These are phyloP conservation scores for Burhinus oedicnemus DNA, from an alignment of 2,113 vertebrate species.

Conservation along the genomic window DNA sequence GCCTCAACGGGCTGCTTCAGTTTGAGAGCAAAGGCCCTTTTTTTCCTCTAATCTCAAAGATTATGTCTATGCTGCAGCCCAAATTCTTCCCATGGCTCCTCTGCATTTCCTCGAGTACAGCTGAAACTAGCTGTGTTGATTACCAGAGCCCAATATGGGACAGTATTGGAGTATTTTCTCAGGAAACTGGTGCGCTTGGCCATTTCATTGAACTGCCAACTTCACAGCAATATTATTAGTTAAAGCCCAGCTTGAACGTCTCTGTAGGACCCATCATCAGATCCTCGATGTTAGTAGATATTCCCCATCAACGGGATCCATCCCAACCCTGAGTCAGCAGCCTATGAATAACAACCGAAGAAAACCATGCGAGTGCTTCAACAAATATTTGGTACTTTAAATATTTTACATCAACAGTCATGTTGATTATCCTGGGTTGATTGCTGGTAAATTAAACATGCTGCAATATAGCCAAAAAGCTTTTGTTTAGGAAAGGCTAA, in stretches of 20 bases:
- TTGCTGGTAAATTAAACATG: neutral
- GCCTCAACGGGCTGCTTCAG: neutral
- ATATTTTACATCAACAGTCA: neutral
- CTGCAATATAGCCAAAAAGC: neutral
- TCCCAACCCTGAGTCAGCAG: neutral
- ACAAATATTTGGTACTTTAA: slow-evolving; percentile 17
- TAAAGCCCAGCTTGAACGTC: neutral
- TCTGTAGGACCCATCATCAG: neutral
- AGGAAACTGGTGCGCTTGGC: neutral
- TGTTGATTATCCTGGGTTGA: neutral
- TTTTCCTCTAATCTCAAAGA: neutral
- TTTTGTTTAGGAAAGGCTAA: slow-evolving; percentile 38
- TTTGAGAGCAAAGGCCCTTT: neutral
- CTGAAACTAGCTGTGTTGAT: neutral
- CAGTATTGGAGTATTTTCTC: neutral
- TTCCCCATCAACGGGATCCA: neutral
- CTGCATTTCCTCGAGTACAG: neutral
- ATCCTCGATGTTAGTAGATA: neutral
- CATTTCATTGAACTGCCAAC: neutral
- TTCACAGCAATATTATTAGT: neutral
- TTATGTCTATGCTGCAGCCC: neutral
- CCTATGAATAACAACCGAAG: neutral
- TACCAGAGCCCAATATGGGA: fast-evolving
- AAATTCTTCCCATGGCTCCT: neutral
- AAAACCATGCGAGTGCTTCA: neutral